Conservation (phyloP, 1,140 invertebrate species). For the Drosophila paulistorum region DNA sequence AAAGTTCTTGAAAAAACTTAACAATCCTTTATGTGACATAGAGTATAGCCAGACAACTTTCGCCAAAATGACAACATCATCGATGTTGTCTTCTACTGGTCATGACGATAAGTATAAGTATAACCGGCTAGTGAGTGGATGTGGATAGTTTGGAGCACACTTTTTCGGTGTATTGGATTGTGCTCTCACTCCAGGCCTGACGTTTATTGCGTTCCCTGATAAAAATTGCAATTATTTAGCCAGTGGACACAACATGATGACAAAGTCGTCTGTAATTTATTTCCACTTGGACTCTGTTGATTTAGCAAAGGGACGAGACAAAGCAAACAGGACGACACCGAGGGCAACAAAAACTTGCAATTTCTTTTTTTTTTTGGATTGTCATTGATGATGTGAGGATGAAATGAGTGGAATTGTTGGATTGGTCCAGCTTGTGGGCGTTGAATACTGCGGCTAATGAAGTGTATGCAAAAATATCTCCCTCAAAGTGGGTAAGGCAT, state of each 20-base stretch:
- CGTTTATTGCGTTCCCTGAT: slow-evolving; percentile 71
- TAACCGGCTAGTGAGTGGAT: slow-evolving; percentile 46
- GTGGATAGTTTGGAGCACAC: slow-evolving; percentile 40
- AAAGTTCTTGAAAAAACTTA: not conserved
- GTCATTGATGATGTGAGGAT: slow-evolving; percentile 66
- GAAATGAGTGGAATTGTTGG: slow-evolving; percentile 8
- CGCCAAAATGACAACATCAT: slow-evolving; percentile 43
- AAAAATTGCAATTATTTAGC: slow-evolving; percentile 80
- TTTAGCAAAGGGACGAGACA: slow-evolving; percentile 39
- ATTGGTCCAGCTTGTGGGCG: slow-evolving; percentile 37
- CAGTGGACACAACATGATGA: slow-evolving; percentile 61
- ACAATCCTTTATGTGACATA: not conserved
- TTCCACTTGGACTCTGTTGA: slow-evolving; percentile 60
- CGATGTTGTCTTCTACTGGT: slow-evolving; percentile 45
- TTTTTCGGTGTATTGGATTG: slow-evolving; percentile 16
- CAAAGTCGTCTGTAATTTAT: slow-evolving; percentile 79
- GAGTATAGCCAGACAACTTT: slow-evolving; percentile 37
- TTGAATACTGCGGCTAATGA: slow-evolving; percentile 69
- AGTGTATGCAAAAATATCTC: slow-evolving; percentile 71
- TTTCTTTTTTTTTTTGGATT: slow-evolving; percentile 49
- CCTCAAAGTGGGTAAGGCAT: slow-evolving; percentile 29
- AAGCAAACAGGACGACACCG: not conserved
- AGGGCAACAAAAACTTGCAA: slow-evolving; percentile 53
- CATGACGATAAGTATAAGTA: slow-evolving; percentile 69
- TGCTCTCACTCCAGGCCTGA: slow-evolving; percentile 36